Conservation (phyloP, 1,140 invertebrate genomes). For the Samia ricini region DNA sequence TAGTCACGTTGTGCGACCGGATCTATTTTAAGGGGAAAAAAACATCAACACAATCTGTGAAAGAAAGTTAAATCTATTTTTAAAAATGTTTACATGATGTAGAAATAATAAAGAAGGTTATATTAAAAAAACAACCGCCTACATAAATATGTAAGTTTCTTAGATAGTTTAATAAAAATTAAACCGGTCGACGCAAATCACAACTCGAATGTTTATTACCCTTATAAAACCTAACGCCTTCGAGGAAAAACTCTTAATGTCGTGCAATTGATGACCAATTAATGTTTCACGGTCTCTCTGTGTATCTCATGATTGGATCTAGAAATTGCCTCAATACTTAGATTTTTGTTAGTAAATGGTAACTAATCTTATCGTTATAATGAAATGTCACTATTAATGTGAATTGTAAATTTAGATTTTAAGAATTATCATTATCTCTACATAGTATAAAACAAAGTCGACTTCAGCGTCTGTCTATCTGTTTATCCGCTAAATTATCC, state of each 20-base stretch:
- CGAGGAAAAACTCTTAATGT: conserved; percentile 1
- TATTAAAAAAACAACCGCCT: neutral
- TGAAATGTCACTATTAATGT: too few relatives aligned
- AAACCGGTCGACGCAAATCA: conserved; percentile 10
- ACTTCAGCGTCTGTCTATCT: too few relatives aligned
- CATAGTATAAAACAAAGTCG: too few relatives aligned
- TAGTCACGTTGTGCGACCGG: too few relatives aligned
- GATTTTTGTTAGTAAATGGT: neutral
- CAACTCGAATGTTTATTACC: conserved; percentile 6
- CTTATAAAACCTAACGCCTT: conserved; percentile 4
- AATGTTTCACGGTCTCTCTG: conserved; percentile 9
- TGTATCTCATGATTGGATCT: neutral
- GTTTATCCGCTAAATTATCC: too few relatives aligned
- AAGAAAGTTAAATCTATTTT: too few relatives aligned
- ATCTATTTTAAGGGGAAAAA: too few relatives aligned
- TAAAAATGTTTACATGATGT: too few relatives aligned
- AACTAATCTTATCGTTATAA: too few relatives aligned
- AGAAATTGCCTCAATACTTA: neutral
- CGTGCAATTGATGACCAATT: conserved; percentile 23
- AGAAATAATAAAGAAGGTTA: neutral
- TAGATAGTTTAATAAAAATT: neutral
- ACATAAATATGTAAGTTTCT: neutral
- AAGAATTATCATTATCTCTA: too few relatives aligned
- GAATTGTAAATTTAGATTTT: too few relatives aligned
- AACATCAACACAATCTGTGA: too few relatives aligned